Percentiles rank a stretch among this genome's conserved stretches.
These are phyloP conservation scores for Drosophila tani DNA, from an alignment of 1,140 invertebrate genomes.

Conservation along the genomic window DNA sequence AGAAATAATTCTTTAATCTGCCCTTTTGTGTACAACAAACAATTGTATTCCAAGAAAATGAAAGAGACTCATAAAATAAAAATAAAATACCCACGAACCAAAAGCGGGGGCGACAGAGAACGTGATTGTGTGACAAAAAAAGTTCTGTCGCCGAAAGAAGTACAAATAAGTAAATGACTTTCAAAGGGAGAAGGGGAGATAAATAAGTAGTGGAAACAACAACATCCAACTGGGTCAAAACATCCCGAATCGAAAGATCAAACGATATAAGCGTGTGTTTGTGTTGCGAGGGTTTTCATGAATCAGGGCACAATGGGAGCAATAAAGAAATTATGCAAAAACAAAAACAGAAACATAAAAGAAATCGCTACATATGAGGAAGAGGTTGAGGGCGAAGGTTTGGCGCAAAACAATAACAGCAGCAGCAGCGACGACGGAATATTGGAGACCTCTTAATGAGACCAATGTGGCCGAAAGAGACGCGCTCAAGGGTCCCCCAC, in stretches of 20 bases:
- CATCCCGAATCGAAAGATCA: slow-evolving; percentile 59
- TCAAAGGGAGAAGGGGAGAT: not conserved
- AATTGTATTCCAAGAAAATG: not conserved
- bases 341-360: slow-evolving; percentile 23
- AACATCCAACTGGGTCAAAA: slow-evolving; percentile 57
- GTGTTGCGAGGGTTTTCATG: slow-evolving; percentile 1
- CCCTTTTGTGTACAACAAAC: slow-evolving; percentile 5
- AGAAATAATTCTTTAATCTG: slow-evolving; percentile 11
- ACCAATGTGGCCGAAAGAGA: slow-evolving; percentile 40
- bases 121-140: slow-evolving; percentile 40
- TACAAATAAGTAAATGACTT: slow-evolving; percentile 58
- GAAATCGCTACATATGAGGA: slow-evolving; percentile 26
- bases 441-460: slow-evolving; percentile 70
- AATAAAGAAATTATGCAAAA: slow-evolving; percentile 38
- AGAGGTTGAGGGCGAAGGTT: not conserved
- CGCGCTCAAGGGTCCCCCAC: slow-evolving; percentile 32
- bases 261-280: slow-evolving; percentile 29
- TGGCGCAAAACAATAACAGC: slow-evolving; percentile 26
- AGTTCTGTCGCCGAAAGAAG: slow-evolving; percentile 21
- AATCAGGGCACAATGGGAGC: slow-evolving; percentile 35
- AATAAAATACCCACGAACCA: not conserved
- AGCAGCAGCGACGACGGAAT: slow-evolving; percentile 26
- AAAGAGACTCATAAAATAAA: slow-evolving; percentile 6
- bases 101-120: not conserved
- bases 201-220: slow-evolving; percentile 22